Percentiles rank a stretch among this genome's conserved stretches.
phyloP scores from a whole-genome alignment of 2,113 vertebrate genomes.

The Cyprinodon tularosa region DNA sequence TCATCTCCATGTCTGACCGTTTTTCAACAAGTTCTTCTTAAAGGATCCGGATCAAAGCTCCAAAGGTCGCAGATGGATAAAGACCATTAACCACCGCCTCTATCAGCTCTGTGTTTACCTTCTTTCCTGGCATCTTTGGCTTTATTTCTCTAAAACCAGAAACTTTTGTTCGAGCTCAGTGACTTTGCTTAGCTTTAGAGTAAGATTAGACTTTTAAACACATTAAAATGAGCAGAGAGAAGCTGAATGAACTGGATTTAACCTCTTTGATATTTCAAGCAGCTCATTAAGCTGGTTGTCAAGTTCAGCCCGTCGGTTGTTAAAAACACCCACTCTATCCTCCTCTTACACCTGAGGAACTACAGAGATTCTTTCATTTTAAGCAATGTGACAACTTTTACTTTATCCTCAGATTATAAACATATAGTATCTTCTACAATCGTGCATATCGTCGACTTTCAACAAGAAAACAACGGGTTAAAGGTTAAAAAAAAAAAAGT shows the following conservation, averaged over 20 bases:
- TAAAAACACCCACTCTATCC: not conserved
- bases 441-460: not conserved
- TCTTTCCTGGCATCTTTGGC: not conserved
- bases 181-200: not conserved
- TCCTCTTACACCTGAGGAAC: not conserved
- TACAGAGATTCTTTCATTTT: not conserved
- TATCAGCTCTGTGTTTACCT: not conserved
- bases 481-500: not conserved
- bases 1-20: conserved; percentile 11
- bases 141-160: not conserved
- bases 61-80: not conserved
- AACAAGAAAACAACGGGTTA: not conserved
- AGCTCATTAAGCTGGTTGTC: not conserved
- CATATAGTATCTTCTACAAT: not conserved
- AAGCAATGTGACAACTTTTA: not conserved
- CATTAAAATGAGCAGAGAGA: not conserved
- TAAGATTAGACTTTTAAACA: not conserved
- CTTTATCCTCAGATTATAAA: not conserved
- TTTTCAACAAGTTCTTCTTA: conserved; percentile 11
- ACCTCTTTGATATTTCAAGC: not conserved
- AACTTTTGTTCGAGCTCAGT: not conserved
- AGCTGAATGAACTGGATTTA: not conserved
- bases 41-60: not conserved
- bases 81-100: not conserved
- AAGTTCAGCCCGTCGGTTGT: not conserved